Base-by-base conservation (phyloP, 2,113 vertebrate genomes). In the Vanacampus margaritifer region DNA sequence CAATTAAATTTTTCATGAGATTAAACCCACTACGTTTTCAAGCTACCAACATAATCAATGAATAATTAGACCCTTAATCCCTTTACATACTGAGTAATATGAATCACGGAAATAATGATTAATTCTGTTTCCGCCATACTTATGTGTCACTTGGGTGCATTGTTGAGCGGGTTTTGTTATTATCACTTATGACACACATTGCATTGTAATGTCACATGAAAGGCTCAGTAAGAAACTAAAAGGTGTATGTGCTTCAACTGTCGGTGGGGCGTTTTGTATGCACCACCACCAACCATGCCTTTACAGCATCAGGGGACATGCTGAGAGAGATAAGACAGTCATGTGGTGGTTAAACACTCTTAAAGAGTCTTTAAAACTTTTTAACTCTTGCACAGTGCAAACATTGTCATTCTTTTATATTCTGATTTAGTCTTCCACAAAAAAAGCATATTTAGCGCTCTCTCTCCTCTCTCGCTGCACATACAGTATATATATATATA, bases 31-130 rank as follows among this genome's bases (percentile, higher is more conserved):
- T 67, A 51, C 71, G 60, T 64, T 58, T 78, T 75, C 62, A 65
- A 66, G 68, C 51, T 46, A 64, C 68, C 69, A 66, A 53, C 58
- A 63, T 56, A 80, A 79, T 81, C 68, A 79, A 65, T 72, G 41
- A 59, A 69, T 71, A 75, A 86, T 81, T 72, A 76, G 63, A 79
- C 57, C 46, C 45, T 62, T 81, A 76, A 82, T 87, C 66, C 70
- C 35, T 84, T 79, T 65, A 80, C 60, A 67, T 73, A 71, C 64
- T 68, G 56, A 72, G 48, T 76, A 73, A 73, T 75, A 60, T 65
- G 65, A 76, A 76, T 78, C 70, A 77, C 68, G 64, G 35, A 80
- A 71, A 80, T 67, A 68, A 58, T 72, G 62, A 76, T 80, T 28
- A 37, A 48, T 74, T 79, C 35, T 63, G 35, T 67, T 80, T 76